phyloP scores from a whole-genome alignment of 2,888 invertebrate genomes.

The Idaea aversata region DNA sequence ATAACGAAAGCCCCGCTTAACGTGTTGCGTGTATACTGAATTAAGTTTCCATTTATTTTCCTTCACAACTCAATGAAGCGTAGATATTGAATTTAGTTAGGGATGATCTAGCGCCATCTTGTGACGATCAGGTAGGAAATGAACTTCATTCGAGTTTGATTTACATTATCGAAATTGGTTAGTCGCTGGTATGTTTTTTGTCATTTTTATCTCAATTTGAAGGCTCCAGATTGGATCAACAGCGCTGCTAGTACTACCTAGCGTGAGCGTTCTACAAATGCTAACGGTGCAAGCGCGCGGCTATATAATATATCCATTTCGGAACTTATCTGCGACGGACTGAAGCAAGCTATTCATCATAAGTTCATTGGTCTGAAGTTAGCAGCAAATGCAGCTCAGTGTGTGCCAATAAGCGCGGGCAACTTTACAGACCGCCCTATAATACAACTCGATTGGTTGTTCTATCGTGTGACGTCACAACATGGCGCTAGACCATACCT shows the following conservation, averaged over 20 bases:
- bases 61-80: conserved; percentile 60
- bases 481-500: background rate
- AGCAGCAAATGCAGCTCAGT: background rate
- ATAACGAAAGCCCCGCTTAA: background rate
- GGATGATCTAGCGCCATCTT: background rate
- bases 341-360: too few relatives aligned
- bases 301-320: too few relatives aligned
- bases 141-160: too few relatives aligned
- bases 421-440: background rate
- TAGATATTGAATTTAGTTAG: conserved; percentile 47
- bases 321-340: too few relatives aligned
- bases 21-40: conserved; percentile 7
- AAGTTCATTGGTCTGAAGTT: background rate
- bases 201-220: too few relatives aligned
- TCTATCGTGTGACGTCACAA: background rate
- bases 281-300: too few relatives aligned
- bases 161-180: too few relatives aligned
- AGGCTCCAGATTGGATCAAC: too few relatives aligned
- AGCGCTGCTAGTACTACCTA: too few relatives aligned
- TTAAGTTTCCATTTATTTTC: conserved; percentile 22
- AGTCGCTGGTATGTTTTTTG: too few relatives aligned
- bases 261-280: too few relatives aligned
- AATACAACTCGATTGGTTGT: background rate
- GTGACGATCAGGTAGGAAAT: background rate
- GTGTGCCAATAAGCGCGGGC: too few relatives aligned